Base-by-base conservation (phyloP, 2,113 vertebrate genomes). In the Apaloderma vittatum region DNA sequence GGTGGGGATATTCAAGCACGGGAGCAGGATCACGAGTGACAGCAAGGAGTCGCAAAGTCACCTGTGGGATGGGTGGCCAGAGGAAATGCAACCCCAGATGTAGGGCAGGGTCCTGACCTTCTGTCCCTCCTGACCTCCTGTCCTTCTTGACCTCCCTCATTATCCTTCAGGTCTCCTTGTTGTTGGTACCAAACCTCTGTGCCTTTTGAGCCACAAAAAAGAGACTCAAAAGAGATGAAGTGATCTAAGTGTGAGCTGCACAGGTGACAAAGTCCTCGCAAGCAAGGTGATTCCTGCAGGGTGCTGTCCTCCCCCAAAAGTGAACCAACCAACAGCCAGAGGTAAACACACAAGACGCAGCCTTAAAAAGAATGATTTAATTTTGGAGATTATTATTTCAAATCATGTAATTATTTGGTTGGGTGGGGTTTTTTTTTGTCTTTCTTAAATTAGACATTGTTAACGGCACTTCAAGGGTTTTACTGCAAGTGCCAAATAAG, bases 1-100 rank as follows among this genome's bases (percentile, higher is more conserved):
- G 3, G 0, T 1, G 36, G 12, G 19, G 55, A 3, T 9, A 6
- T 27, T 77, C 51, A 8, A 40, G 67, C 15, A 17, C 1, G 0
- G 46, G 17, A 49, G 8, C 3, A 1, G 32, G 65, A 2, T 3
- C 17, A 3, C 4, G 13, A 58, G 29, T 54, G 80, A 4, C 52
- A 27, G 8, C 0, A 21, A 52, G 13, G 17, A 23, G 14, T 67
- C 48, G 30, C 51, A 6, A 46, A 6, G 37, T 32, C 72, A 40
- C 43, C 23, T 2, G 13, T 18, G 66, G 8, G 13, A 23, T 8
- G 43, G 23, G 26, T 8, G 43, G 23, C 21, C 57, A 9, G 40
- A 27, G 45, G 49, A 52, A 52, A 68, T 55, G 4, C 2, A 74
- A 12, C 59, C 10, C 30, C 15, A 43, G 32, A 12, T 21, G 12